These are phyloP conservation scores for Hoplostethus atlanticus DNA, from an alignment of 2,797 vertebrate genomes.

Conservation along the genomic window DNA sequence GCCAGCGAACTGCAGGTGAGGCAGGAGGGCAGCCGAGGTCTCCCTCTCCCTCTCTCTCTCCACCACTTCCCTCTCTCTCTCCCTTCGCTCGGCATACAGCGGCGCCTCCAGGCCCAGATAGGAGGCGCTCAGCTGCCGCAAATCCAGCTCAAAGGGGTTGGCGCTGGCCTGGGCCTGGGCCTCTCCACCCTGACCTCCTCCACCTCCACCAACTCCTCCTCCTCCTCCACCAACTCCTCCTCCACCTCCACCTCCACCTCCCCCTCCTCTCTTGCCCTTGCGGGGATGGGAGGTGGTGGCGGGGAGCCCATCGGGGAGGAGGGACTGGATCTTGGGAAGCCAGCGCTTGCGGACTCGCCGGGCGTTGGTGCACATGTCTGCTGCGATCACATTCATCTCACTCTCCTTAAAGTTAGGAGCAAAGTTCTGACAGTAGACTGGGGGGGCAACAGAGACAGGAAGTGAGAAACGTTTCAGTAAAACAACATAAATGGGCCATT, in stretches of 20 bases:
- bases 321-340: constrained; percentile 96
- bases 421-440: constrained; percentile 98
- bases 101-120: constrained; percentile 70
- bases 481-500: too few relatives aligned
- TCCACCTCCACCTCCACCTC: constrained; percentile 17
- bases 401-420: constrained; percentile 98
- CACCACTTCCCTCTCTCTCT: constrained; percentile 43
- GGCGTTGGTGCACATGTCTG: constrained; percentile 97
- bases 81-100: constrained; percentile 41
- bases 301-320: constrained; percentile 88
- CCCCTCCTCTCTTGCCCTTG: constrained; percentile 57
- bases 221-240: background rate
- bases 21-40: constrained; percentile 43
- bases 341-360: constrained; percentile 95
- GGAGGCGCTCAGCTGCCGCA: constrained; percentile 68
- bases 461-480: too few relatives aligned
- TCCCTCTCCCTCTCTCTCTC: constrained; percentile 50
- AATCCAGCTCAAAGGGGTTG: constrained; percentile 68
- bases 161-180: background rate
- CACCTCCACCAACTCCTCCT: background rate
- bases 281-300: constrained; percentile 55
- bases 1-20: constrained; percentile 69
- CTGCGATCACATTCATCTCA: constrained; percentile 96
- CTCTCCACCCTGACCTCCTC: constrained; percentile 39
- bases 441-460: background rate